phyloP scores from a whole-genome alignment of 2,113 vertebrate genomes.

The Tychaedon coryphoeus region DNA sequence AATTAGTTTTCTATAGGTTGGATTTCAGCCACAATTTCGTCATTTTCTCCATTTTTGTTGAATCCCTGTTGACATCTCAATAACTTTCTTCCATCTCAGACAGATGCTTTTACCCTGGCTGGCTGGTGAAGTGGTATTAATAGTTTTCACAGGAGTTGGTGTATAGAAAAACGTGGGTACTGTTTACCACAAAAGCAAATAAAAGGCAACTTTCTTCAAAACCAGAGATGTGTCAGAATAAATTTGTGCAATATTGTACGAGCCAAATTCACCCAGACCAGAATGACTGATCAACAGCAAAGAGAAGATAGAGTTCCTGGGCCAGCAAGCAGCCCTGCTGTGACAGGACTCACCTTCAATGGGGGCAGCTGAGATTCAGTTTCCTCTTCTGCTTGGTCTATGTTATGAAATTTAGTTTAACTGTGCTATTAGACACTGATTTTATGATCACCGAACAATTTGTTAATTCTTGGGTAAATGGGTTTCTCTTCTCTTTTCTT shows the following conservation, averaged over 20 bases:
- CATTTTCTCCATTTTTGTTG: not conserved
- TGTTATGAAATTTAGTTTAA: not conserved
- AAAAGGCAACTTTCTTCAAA: not conserved
- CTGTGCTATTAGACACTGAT: not conserved
- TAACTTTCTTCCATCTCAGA: not conserved
- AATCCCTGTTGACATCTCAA: constrained; percentile 8
- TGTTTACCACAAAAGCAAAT: not conserved
- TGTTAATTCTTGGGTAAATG: not conserved
- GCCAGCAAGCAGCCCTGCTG: not conserved
- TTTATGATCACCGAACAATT: not conserved
- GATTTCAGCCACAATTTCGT: constrained; percentile 13
- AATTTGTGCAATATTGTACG: not conserved
- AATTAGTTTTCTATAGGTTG: constrained; percentile 1
- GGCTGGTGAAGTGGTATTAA: not conserved
- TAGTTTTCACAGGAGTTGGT: not conserved
- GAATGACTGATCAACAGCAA: not conserved
- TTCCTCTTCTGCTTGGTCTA: not conserved
- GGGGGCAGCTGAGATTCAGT: not conserved
- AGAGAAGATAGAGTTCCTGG: not conserved
- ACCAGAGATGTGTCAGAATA: not conserved
- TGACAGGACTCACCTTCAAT: not conserved
- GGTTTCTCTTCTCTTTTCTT: not conserved
- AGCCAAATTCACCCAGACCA: not conserved
- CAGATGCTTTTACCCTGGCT: not conserved
- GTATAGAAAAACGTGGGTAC: not conserved